Evolutionary conservation across 2,113 vertebrate species (phyloP), one percentile per base, ranked within the genome.

Genomic region (Acanthisitta chloris): DNA sequence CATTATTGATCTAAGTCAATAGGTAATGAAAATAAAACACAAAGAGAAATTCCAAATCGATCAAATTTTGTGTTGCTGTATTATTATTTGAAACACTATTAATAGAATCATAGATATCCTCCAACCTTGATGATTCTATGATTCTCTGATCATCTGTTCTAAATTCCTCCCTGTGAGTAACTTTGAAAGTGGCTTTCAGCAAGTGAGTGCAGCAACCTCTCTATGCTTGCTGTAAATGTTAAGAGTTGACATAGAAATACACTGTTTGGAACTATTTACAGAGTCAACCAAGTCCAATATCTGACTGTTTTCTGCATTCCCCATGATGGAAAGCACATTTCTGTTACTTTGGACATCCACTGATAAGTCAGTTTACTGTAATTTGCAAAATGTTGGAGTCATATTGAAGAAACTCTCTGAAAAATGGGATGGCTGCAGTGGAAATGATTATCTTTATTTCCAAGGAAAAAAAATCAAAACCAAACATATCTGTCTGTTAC

Each of bases 381-480:
- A 76, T 42, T 90, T 59, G 33, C 33, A 88, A 93, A 89, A 74
- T 46, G 49, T 90, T 66, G 28, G 28, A 84, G 29, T 48, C 14
- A 19, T 33, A 45, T 3, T 58, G 45, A 84, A 58, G 28, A 95
- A 94, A 31, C 13, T 83, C 43, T 90, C 61, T 77, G 49, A 90
- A 84, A 96, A 94, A 90, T 42, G 38, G 74, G 65, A 84, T 52
- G 42, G 59, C 54, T 67, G 59, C 38, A 26, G 59, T 40, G 93
- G 80, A 88, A 90, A 74, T 66, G 9, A 38, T 55, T 83, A 66
- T 82, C 28, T 72, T 57, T 76, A 91, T 88, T 93, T 84, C 65
- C 70, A 65, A 81, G 33, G 17, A 6, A n/a, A 49, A 33, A 33
- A 55, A 78, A 42, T n/a, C n/a, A 58, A 23, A 33, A 10, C 1